Conservation (phyloP, 2,113 vertebrate genomes). For the Hypocryptadius cinnamomeus region DNA sequence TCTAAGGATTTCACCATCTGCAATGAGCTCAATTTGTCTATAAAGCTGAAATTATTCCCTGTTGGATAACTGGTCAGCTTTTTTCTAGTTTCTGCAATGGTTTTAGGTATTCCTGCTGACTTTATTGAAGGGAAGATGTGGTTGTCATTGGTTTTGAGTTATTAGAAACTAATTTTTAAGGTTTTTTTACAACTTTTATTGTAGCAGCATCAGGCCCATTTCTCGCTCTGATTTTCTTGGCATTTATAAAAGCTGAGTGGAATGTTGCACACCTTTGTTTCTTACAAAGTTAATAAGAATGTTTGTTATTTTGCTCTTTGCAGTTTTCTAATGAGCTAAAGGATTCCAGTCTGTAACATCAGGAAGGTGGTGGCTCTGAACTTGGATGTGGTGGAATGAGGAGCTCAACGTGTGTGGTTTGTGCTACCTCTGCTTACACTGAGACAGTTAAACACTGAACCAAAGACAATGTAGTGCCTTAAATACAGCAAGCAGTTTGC, state of each 20-base stretch:
- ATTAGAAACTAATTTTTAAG: not conserved
- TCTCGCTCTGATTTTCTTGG: not conserved
- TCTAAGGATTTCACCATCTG: not conserved
- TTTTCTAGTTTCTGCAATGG: not conserved
- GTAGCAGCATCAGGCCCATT: not conserved
- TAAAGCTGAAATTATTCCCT: not conserved
- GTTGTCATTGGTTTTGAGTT: not conserved
- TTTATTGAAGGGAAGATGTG: not conserved
- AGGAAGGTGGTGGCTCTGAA: constrained; percentile 8
- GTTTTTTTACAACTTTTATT: not conserved
- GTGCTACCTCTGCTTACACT: constrained; percentile 69
- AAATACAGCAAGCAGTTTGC: constrained; percentile 50
- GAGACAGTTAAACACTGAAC: constrained; percentile 71
- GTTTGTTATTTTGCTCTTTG: constrained; percentile 44
- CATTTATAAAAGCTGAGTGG: not conserved
- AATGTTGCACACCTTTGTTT: not conserved
- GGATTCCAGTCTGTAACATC: not conserved
- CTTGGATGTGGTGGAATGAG: constrained; percentile 38
- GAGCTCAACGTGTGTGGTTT: constrained; percentile 58
- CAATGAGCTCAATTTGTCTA: not conserved
- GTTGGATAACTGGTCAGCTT: not conserved
- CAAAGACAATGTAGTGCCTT: constrained; percentile 81
- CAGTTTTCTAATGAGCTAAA: constrained; percentile 92
- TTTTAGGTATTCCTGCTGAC: not conserved
- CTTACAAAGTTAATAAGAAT: not conserved